phyloP scores from a whole-genome alignment of 2,888 invertebrate genomes.

The Mesorhabditis sp. region DNA sequence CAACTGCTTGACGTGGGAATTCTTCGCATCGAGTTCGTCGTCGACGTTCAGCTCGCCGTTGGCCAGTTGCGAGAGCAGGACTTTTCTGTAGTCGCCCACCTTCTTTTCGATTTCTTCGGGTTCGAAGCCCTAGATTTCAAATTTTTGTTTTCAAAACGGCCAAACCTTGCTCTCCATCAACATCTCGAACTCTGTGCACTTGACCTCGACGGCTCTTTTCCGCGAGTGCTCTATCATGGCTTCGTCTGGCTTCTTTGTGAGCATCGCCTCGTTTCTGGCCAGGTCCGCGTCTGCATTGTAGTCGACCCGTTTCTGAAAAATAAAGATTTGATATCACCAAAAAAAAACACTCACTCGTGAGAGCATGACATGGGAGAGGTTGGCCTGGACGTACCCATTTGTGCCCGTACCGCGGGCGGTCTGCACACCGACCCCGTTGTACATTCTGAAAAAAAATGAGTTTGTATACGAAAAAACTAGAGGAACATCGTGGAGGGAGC shows the following conservation, averaged over 20 bases:
- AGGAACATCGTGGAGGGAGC: no score
- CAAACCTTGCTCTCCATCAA: slow-evolving; percentile 79
- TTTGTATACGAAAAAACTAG: no score
- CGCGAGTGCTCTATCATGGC: slow-evolving; percentile 93
- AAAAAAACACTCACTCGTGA: slow-evolving; percentile 34
- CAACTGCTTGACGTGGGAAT: slow-evolving; percentile 40
- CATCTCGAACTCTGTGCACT: slow-evolving; percentile 91
- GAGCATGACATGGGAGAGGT: slow-evolving; percentile 77
- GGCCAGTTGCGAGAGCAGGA: slow-evolving; percentile 71
- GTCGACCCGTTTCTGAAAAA: slow-evolving; percentile 39
- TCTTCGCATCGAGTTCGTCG: slow-evolving; percentile 43
- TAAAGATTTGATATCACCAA: slow-evolving; percentile 9
- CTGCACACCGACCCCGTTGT: slow-evolving; percentile 94
- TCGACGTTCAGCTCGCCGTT: slow-evolving; percentile 49
- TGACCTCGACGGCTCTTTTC: slow-evolving; percentile 90
- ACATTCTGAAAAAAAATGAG: slow-evolving; percentile 69
- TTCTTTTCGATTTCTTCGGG: slow-evolving; percentile 80
- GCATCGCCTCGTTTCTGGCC: slow-evolving; percentile 75
- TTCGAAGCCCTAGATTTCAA: slow-evolving; percentile 66
- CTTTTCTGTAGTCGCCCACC: slow-evolving; percentile 80
- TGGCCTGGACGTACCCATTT: slow-evolving; percentile 94
- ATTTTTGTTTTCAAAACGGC: no score
- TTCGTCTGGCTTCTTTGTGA: slow-evolving; percentile 61
- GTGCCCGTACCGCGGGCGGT: slow-evolving; percentile 97
- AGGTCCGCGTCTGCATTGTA: slow-evolving; percentile 77